phyloP scores from a whole-genome alignment of 2,888 invertebrate genomes.

The Rhogogaster chlorosoma region DNA sequence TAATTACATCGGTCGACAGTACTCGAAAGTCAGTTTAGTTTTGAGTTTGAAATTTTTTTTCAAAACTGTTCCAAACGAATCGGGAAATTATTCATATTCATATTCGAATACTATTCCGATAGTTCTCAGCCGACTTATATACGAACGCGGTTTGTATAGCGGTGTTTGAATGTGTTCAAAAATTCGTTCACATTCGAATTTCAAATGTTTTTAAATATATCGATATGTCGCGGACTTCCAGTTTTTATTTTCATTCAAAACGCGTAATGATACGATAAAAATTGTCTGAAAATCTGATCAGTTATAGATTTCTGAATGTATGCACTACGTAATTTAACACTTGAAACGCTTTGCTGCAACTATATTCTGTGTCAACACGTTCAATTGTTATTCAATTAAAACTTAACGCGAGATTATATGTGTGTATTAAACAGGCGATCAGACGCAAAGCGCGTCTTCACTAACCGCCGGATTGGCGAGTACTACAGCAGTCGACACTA shows the following conservation, averaged over 20 bases:
- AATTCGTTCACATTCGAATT: neutral
- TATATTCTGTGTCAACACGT: neutral
- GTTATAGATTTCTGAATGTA: neutral
- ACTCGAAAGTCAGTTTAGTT: neutral
- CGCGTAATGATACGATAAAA: neutral
- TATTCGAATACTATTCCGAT: neutral
- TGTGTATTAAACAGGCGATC: neutral
- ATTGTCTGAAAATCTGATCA: neutral
- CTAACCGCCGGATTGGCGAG: slow-evolving; percentile 41
- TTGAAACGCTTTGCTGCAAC: neutral
- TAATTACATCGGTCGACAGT: neutral
- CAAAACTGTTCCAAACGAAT: neutral
- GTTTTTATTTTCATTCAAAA: neutral
- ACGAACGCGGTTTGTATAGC: neutral
- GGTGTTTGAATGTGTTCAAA: neutral
- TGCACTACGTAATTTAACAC: neutral
- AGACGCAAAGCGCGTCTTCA: slow-evolving; percentile 27
- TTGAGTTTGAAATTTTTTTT: neutral
- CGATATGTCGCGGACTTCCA: neutral
- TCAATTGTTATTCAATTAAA: neutral
- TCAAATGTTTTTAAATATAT: neutral
- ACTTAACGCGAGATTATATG: neutral
- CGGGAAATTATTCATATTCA: neutral
- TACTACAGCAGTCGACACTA: slow-evolving; percentile 34
- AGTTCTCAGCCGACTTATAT: neutral